phyloP scores from a whole-genome alignment of 2,113 vertebrate genomes.

The Hyperoodon ampullatus region DNA sequence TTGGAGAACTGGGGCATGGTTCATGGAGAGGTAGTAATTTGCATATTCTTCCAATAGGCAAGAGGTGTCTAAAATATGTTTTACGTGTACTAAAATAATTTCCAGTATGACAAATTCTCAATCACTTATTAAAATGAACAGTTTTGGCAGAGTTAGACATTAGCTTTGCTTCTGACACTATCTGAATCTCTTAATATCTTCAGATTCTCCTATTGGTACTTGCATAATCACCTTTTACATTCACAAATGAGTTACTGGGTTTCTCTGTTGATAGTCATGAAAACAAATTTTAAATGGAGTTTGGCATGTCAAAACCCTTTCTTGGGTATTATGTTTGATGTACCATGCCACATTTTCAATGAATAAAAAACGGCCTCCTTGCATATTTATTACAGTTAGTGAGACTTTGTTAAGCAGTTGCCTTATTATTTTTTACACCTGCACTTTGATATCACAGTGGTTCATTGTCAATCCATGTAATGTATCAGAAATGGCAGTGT shows the following conservation, averaged over 20 bases:
- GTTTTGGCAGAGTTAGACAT: not conserved
- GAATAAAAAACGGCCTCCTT: conserved; percentile 66
- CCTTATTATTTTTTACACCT: conserved; percentile 82
- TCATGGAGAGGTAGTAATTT: not conserved
- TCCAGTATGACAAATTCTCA: conserved; percentile 25
- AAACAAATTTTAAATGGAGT: conserved; percentile 79
- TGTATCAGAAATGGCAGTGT: conserved; percentile 67
- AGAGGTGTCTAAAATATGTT: not conserved
- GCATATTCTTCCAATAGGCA: not conserved
- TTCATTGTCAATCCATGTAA: conserved; percentile 71
- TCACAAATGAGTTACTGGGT: conserved; percentile 56
- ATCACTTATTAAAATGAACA: conserved; percentile 53
- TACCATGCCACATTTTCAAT: conserved; percentile 69
- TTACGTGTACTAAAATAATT: conserved; percentile 45
- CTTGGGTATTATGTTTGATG: conserved; percentile 74
- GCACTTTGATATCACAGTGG: conserved; percentile 76
- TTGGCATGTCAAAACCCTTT: conserved; percentile 74
- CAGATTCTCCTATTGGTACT: conserved; percentile 41
- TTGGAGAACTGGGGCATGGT: not conserved
- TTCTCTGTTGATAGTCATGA: conserved; percentile 63
- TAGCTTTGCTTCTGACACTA: conserved; percentile 21
- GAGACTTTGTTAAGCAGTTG: conserved; percentile 73
- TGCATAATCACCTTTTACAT: conserved; percentile 68
- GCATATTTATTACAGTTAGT: conserved; percentile 76
- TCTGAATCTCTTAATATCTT: conserved; percentile 52